These are phyloP conservation scores for Rallus limicola DNA, from an alignment of 2,113 vertebrate species.

Conservation along the genomic window DNA sequence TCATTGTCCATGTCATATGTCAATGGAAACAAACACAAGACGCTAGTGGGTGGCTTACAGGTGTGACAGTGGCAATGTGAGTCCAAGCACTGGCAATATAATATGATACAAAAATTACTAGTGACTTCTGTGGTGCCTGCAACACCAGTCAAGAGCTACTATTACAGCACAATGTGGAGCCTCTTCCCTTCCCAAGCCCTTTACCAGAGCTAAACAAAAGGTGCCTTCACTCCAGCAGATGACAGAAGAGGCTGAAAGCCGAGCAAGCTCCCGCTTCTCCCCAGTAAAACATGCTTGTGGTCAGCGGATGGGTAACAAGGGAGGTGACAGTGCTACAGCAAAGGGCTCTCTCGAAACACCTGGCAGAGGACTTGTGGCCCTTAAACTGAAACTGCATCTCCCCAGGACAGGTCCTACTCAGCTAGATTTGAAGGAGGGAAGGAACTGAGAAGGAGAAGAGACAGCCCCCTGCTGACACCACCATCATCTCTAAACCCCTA, in stretches of 20 bases:
- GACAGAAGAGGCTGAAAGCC: neutral
- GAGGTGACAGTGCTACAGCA: neutral
- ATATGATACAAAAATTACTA: neutral
- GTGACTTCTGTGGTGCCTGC: neutral
- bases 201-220: neutral
- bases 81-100: neutral
- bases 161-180: rapidly evolving
- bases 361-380: neutral
- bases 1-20: neutral
- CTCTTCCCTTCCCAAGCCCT: neutral
- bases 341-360: neutral
- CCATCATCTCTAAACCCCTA: neutral
- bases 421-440: neutral
- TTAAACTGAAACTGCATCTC: neutral
- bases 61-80: rapidly evolving
- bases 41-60: rapidly evolving
- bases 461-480: neutral
- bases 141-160: neutral
- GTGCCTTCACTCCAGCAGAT: neutral
- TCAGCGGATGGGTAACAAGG: neutral
- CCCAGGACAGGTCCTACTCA: neutral
- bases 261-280: neutral
- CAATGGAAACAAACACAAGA: neutral
- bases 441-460: neutral
- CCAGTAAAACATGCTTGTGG: neutral